phyloP scores from a whole-genome alignment of 2,113 vertebrate species.

The Equus quagga region DNA sequence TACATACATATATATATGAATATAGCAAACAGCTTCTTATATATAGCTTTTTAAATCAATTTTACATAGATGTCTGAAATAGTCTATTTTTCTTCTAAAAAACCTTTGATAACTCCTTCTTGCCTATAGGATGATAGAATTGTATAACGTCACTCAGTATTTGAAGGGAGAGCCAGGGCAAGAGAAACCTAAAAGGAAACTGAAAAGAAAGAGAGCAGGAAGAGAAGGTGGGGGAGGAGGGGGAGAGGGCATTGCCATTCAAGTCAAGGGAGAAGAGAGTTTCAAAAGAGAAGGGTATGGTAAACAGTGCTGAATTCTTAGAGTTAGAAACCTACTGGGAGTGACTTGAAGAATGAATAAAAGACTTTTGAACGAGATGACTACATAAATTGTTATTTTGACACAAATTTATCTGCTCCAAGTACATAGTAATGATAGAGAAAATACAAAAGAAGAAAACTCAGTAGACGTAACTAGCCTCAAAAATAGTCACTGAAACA shows the following conservation, averaged over 20 bases:
- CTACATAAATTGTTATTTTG: not conserved
- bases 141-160: not conserved
- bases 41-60: not conserved
- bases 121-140: not conserved
- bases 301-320: not conserved
- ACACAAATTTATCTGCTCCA: not conserved
- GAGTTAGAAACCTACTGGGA: not conserved
- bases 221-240: constrained; percentile 78
- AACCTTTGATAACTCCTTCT: not conserved
- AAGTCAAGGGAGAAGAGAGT: no score
- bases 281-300: not conserved
- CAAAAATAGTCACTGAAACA: no score
- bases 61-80: not conserved
- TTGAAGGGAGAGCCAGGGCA: not conserved
- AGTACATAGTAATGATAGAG: no score
- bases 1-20: no score
- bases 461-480: no score
- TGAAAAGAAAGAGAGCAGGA: not conserved
- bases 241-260: not conserved
- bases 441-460: no score
- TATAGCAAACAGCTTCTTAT: not conserved
- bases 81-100: not conserved
- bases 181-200: not conserved
- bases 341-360: not conserved
- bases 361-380: not conserved